Evolutionary conservation across 2,888 invertebrate genomes (phyloP), one percentile per base, ranked within the genome.

Genomic region (Podabrus alpinus): DNA sequence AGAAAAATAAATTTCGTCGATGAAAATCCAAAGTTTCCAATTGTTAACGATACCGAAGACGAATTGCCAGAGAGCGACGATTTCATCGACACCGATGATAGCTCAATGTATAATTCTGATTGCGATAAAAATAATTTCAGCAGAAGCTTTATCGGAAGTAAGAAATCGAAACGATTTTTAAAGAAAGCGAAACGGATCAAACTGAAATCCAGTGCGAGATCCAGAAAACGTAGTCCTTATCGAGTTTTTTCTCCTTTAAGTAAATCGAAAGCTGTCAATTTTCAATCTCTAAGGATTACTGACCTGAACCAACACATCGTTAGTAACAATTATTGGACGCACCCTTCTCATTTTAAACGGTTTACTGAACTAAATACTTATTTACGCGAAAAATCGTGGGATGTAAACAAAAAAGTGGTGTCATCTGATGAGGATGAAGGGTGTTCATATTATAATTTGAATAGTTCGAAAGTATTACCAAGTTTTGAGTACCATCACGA

Each of bases 231-330:
- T n/a, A 45, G 45, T 45, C n/a, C 45, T 7, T 45, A 45, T n/a
- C n/a, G 45, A n/a, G 45, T 45, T 1, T 19, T 16, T 9, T n/a
- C 71, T 19, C 59, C 66, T 21, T 11, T 59, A 15, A 66, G 66
- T 13, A 66, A 70, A 45, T 66, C 66, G 11, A 69, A 70, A 70
- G 15, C 68, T 29, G 19, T 62, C 16, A 29, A 68, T 68, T 45
- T 61, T 21, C 19, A 69, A 15, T 15, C 77, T 86, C 88, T 75
- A 84, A 88, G 83, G 29, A 72, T 73, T 60, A 69, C 71, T 13
- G 84, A 88, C 75, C 87, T 87, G 78, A 85, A 87, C 75, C 86
- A 87, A 77, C 88, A 88, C 80, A 88, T 89, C 69, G 87, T 88
- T 84, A 88, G 86, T 83, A 84, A 88, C 82, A 86, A 87, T 82